Base-by-base conservation (phyloP, 1,140 invertebrate genomes). In the Magallana angulata region DNA sequence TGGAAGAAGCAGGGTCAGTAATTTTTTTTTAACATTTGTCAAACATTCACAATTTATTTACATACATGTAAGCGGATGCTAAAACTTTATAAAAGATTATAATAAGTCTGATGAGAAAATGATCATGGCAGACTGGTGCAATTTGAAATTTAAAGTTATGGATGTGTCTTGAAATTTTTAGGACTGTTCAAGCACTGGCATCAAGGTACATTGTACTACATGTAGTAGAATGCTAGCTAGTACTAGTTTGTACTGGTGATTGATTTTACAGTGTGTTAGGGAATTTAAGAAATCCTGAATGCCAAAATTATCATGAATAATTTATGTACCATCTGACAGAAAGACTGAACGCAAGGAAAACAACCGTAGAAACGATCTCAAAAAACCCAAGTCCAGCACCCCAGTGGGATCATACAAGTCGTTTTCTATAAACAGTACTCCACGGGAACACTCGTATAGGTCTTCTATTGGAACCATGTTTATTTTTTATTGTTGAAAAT, bases 1-100 rank as follows among this genome's bases (percentile, higher is more conserved):
- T 93, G 92, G 91, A 92, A 60, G 92, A 92, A 82, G 86, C 92
- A 18, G 92, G 91, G 90, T 92, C 87, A 56, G 87, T 80, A 12
- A 9, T 57, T 56, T 14, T 80, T 62, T n/a, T 16, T 12, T 12
- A 62, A 62, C 6, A n/a, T 62, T 62, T 62, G 60, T 62, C n/a
- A 62, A 62, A 6, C n/a, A 12, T 14, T 11, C 60, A 12, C n/a
- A 62, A 62, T 62, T 16, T 16, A 12, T 62, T 62, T 5, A 12
- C 5, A 62, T 62, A 24, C 24, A 24, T 24, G 24, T 24, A 62
- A 16, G 60, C 11, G 5, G n/a, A 12, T n/a, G 6, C 36, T 62
- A 14, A 62, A 16, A 62, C n/a, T 11, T 62, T 12, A 12, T 16
- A 4, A 16, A n/a, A 62, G 60, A 1, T 62, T 16, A 48, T 64